Evolutionary conservation across 2,888 invertebrate genomes (phyloP).

Genomic region (Drosophila neotestacea): DNA sequence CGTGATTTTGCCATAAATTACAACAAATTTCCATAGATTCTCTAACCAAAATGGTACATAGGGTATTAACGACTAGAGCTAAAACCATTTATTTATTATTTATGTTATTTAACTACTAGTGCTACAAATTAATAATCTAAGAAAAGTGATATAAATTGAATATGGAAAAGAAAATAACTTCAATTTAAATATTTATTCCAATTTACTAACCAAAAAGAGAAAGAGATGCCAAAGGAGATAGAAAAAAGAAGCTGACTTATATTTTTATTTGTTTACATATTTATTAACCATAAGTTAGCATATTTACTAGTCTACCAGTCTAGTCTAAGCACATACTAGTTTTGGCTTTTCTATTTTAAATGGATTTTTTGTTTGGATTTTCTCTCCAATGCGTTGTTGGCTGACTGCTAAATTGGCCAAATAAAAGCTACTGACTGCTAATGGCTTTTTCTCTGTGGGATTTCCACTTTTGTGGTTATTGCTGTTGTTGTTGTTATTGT

Average conservation of each 20-base stretch:
- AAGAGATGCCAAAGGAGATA: no score
- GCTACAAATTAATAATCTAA: no score
- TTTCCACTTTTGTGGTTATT: slow-evolving; percentile 28
- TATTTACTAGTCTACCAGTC: background rate
- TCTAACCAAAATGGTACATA: background rate
- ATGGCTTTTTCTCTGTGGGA: slow-evolving; percentile 42
- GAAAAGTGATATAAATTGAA: no score
- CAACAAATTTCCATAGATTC: slow-evolving; percentile 30
- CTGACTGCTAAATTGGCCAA: slow-evolving; percentile 53
- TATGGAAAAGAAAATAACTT: no score
- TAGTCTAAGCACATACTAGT: background rate
- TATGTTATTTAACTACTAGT: no score
- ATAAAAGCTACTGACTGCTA: slow-evolving; percentile 55
- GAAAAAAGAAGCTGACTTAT: background rate
- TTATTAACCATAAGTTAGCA: background rate
- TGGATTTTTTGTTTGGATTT: slow-evolving; percentile 7
- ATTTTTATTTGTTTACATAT: background rate
- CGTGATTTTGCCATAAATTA: slow-evolving; percentile 54
- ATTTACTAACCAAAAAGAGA: no score
- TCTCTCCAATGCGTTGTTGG: slow-evolving; percentile 3
- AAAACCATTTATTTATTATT: background rate
- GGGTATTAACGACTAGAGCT: slow-evolving; percentile 7
- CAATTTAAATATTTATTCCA: no score
- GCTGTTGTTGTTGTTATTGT: slow-evolving; percentile 12
- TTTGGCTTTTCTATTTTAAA: background rate